Evolutionary conservation across 1,140 invertebrate species (phyloP).

Genomic region (Drosophila ercepeae): DNA sequence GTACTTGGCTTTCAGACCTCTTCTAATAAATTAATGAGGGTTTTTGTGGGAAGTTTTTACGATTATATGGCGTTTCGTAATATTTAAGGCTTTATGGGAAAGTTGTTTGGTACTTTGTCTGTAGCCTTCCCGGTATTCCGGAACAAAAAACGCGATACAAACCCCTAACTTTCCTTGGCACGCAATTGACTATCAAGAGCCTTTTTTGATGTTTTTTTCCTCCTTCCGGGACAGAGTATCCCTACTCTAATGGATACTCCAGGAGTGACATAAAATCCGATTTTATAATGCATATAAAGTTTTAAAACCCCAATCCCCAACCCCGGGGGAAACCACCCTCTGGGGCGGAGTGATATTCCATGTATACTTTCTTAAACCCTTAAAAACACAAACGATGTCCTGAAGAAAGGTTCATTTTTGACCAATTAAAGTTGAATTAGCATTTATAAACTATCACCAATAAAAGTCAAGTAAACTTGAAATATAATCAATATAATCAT

Average conservation of each 20-base stretch:
- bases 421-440: too few relatives aligned
- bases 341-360: slow-evolving; percentile 35
- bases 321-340: slow-evolving; percentile 10
- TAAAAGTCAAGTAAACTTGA: too few relatives aligned
- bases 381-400: too few relatives aligned
- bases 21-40: slow-evolving; percentile 41
- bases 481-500: too few relatives aligned
- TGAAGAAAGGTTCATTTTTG: too few relatives aligned
- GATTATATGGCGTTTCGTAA: slow-evolving; percentile 65
- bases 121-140: background rate
- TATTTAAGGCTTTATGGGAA: slow-evolving; percentile 57
- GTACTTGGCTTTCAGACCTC: slow-evolving; percentile 4
- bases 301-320: slow-evolving; percentile 58
- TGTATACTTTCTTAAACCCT: slow-evolving; percentile 68
- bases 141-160: slow-evolving; percentile 34
- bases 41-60: slow-evolving; percentile 50
- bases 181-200: slow-evolving; percentile 76
- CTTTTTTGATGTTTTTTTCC: slow-evolving; percentile 47
- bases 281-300: slow-evolving; percentile 81
- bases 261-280: slow-evolving; percentile 76
- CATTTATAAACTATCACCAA: too few relatives aligned
- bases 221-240: background rate
- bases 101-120: slow-evolving; percentile 41
- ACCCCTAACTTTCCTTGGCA: slow-evolving; percentile 62
- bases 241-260: slow-evolving; percentile 66